phyloP scores from a whole-genome alignment of 2,797 vertebrate species.

The Coluber constrictor region DNA sequence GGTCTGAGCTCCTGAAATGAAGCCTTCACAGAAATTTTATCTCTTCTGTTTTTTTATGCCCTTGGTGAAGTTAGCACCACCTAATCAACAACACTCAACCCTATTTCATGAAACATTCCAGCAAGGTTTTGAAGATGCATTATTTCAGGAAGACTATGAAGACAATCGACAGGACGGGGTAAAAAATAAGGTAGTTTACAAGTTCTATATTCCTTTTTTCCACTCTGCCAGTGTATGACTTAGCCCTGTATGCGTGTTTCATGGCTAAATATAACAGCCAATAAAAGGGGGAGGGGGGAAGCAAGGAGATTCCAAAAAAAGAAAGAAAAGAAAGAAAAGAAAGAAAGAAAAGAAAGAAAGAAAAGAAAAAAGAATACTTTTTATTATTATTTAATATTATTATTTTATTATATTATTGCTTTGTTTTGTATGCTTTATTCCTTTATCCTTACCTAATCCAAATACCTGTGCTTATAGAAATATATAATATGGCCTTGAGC shows the following conservation, averaged over 20 bases:
- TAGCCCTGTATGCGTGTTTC: constrained; percentile 16
- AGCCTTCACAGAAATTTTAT: constrained; percentile 70
- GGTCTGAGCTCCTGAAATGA: constrained; percentile 70
- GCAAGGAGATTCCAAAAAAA: constrained; percentile 29
- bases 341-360: not conserved
- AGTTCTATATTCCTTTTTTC: constrained; percentile 37
- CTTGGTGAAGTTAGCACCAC: constrained; percentile 75
- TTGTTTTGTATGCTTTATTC: constrained; percentile 7
- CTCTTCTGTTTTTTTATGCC: constrained; percentile 72
- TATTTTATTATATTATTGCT: not conserved
- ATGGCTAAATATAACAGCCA: not conserved
- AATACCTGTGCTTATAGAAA: not conserved
- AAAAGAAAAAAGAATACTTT: not conserved
- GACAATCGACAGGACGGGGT: constrained; percentile 61
- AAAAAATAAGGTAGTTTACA: constrained; percentile 73
- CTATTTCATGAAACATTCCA: constrained; percentile 57
- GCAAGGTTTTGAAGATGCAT: constrained; percentile 50
- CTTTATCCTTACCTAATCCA: not conserved
- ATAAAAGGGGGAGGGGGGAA: not conserved
- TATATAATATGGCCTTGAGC: not conserved
- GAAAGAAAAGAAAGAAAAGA: not conserved
- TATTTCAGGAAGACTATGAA: constrained; percentile 57
- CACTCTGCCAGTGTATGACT: constrained; percentile 25
- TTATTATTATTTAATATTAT: no score
- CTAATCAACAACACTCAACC: constrained; percentile 58